These are phyloP conservation scores for Oryctolagus cuniculus DNA, from an alignment of 2,113 vertebrate species.

Conservation along the genomic window DNA sequence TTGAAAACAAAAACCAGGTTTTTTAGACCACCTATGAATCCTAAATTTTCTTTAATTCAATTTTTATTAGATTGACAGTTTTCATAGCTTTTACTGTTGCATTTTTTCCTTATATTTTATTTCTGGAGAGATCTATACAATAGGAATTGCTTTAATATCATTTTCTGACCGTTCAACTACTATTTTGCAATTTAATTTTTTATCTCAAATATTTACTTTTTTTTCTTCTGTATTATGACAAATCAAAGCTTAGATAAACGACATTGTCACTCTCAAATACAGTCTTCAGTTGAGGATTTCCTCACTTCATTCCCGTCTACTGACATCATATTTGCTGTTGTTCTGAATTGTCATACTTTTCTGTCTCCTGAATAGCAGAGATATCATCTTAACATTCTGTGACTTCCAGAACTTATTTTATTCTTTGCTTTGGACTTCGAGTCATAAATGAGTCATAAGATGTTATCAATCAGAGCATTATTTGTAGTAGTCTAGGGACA, in stretches of 20 bases:
- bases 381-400: not conserved
- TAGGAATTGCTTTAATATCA: slow-evolving; percentile 44
- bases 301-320: not conserved
- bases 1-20: slow-evolving; percentile 48
- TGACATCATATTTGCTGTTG: not conserved
- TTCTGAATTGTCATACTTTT: not conserved
- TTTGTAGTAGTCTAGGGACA: not conserved
- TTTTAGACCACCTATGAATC: slow-evolving; percentile 49
- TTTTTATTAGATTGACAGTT: slow-evolving; percentile 59
- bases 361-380: not conserved
- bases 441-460: not conserved
- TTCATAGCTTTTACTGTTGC: not conserved
- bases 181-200: not conserved
- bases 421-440: not conserved
- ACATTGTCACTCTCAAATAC: not conserved
- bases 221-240: not conserved
- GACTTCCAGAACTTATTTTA: not conserved
- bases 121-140: slow-evolving; percentile 16
- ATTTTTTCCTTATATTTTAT: not conserved
- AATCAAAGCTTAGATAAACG: slow-evolving; percentile 22
- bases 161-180: not conserved
- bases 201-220: not conserved
- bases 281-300: not conserved
- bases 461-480: not conserved
- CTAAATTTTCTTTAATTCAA: slow-evolving; percentile 22